phyloP scores from a whole-genome alignment of 2,113 vertebrate genomes.

The Perca schrenkii region DNA sequence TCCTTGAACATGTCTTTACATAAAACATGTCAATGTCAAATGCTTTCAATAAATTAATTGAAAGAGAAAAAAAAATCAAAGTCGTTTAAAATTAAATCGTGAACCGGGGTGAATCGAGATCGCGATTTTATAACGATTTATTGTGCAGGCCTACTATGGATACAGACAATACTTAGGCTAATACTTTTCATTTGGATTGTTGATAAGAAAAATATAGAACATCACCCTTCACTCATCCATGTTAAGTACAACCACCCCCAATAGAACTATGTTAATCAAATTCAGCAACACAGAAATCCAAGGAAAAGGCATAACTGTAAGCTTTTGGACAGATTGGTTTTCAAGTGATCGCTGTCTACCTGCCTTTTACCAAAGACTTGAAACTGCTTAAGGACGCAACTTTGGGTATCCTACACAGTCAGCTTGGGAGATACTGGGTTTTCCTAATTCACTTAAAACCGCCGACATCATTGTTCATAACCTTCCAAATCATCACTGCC shows the following conservation, averaged over 20 bases:
- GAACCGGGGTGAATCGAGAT: too few relatives aligned
- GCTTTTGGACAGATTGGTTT: not conserved
- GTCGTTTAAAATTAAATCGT: too few relatives aligned
- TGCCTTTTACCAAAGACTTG: not conserved
- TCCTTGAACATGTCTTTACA: too few relatives aligned
- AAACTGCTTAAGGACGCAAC: not conserved
- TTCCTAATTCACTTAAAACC: not conserved
- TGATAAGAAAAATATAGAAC: too few relatives aligned
- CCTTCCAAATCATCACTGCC: not conserved
- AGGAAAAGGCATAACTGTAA: not conserved
- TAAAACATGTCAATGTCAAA: too few relatives aligned
- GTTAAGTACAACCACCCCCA: not conserved
- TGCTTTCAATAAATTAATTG: too few relatives aligned
- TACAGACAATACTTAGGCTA: not conserved
- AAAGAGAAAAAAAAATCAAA: too few relatives aligned
- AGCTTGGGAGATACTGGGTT: slow-evolving; percentile 1
- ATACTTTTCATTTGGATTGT: too few relatives aligned
- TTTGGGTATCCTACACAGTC: not conserved
- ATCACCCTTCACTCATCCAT: too few relatives aligned
- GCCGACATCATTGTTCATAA: not conserved
- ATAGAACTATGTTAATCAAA: not conserved
- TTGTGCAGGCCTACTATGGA: not conserved
- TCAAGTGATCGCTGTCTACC: not conserved
- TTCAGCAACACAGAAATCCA: not conserved
- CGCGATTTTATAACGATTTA: too few relatives aligned